These are phyloP conservation scores for Blastobasis lacticolella DNA, from an alignment of 2,888 invertebrate genomes.

Conservation along the genomic window DNA sequence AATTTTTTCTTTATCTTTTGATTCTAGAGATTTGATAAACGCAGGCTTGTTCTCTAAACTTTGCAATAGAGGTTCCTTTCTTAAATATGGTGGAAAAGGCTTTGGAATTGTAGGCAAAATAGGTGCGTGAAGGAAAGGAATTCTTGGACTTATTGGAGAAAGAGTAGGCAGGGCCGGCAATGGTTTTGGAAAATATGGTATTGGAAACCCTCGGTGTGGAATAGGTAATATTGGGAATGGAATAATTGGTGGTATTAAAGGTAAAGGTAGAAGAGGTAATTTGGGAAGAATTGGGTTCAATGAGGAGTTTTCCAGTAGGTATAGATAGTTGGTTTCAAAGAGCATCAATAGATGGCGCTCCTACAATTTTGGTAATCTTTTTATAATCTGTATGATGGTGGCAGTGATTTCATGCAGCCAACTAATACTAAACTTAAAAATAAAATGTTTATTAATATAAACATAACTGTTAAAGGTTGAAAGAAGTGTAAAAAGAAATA, in stretches of 20 bases:
- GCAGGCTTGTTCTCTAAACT: neutral
- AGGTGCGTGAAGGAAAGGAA: neutral
- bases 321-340: too few species aligned
- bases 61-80: slow-evolving; percentile 5
- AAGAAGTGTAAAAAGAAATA: too few species aligned
- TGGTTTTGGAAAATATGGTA: slow-evolving; percentile 9
- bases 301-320: too few species aligned
- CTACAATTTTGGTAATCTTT: too few species aligned
- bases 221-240: slow-evolving; percentile 13
- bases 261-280: slow-evolving; percentile 18
- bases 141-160: slow-evolving; percentile 9
- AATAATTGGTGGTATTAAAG: slow-evolving; percentile 15
- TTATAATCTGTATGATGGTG: too few species aligned
- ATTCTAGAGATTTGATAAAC: slow-evolving; percentile 14
- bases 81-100: too few species aligned
- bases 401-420: too few species aligned
- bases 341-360: too few species aligned
- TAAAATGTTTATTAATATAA: too few species aligned
- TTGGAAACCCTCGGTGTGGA: slow-evolving; percentile 16
- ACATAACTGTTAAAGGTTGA: too few species aligned
- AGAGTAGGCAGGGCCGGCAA: slow-evolving; percentile 16
- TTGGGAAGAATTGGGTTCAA: slow-evolving; percentile 16
- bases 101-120: too few species aligned
- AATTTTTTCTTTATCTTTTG: slow-evolving; percentile 19
- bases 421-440: too few species aligned